Evolutionary conservation across 2,888 invertebrate species (phyloP).

Genomic region (Leptinotarsa juncta): DNA sequence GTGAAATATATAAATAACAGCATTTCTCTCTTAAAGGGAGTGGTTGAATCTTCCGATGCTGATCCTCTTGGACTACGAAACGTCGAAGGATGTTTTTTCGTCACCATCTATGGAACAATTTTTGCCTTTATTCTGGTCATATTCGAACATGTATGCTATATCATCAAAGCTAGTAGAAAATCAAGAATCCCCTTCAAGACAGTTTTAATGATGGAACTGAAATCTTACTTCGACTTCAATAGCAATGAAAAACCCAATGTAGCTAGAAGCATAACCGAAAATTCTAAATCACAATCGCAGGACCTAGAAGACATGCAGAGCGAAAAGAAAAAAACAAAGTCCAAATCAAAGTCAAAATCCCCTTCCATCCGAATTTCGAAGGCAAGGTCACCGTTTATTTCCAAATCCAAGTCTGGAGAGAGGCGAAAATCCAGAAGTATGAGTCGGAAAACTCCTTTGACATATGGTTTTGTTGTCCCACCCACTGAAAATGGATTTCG

Average conservation of each 20-base stretch:
- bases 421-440: conserved; percentile 34
- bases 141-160: conserved; percentile 50
- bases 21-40: conserved; percentile 43
- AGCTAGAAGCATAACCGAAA: conserved; percentile 32
- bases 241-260: conserved; percentile 54
- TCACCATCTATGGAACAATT: conserved; percentile 55
- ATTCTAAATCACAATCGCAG: conserved; percentile 31
- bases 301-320: conserved; percentile 36
- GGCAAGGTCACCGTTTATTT: conserved; percentile 33
- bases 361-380: conserved; percentile 21
- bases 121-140: conserved; percentile 51
- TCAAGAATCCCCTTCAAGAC: conserved; percentile 48
- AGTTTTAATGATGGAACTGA: conserved; percentile 51
- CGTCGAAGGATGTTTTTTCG: conserved; percentile 58
- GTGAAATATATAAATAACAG: neutral
- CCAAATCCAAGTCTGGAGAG: conserved; percentile 38
- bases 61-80: conserved; percentile 56
- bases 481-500: conserved; percentile 14
- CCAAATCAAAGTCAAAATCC: conserved; percentile 40
- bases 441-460: conserved; percentile 30
- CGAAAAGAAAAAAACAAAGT: conserved; percentile 27
- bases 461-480: conserved; percentile 47
- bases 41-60: conserved; percentile 49
- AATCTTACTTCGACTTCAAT: conserved; percentile 53
- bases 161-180: conserved; percentile 46